These are phyloP conservation scores for Brachymystax lenok DNA, from an alignment of 2,797 vertebrate species.

Conservation along the genomic window DNA sequence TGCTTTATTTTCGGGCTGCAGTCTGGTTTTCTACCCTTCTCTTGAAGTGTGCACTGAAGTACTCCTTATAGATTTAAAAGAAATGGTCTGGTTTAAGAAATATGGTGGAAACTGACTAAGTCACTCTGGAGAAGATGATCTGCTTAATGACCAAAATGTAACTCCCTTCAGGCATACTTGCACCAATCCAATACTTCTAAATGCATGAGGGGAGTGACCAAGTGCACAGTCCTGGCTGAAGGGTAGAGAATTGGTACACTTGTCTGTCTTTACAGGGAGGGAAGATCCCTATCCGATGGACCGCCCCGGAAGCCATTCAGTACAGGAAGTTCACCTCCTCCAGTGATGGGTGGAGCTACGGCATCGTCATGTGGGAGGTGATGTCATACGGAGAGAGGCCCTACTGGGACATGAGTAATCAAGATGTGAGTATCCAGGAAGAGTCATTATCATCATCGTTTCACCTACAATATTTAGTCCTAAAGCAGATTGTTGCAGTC, in stretches of 20 bases:
- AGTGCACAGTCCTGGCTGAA: not conserved
- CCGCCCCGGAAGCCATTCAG: constrained; percentile 80
- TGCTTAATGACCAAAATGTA: no score
- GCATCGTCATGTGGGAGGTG: constrained; percentile 83
- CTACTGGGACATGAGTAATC: constrained; percentile 84
- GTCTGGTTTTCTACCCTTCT: not conserved
- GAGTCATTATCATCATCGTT: not conserved
- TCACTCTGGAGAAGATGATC: not conserved
- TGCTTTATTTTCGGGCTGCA: not conserved
- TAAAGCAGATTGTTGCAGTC: no score
- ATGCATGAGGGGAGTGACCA: not conserved
- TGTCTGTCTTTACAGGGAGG: constrained; percentile 67
- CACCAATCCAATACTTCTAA: not conserved
- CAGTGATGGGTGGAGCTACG: constrained; percentile 82
- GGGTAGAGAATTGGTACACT: not conserved
- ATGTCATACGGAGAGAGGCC: constrained; percentile 83
- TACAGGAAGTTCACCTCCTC: constrained; percentile 82
- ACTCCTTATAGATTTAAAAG: not conserved
- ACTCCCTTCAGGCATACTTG: not conserved
- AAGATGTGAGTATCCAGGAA: constrained; percentile 69
- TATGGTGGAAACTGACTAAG: not conserved
- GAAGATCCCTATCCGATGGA: constrained; percentile 83
- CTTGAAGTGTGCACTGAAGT: not conserved
- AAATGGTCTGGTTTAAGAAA: not conserved
- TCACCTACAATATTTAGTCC: not conserved